Evolutionary conservation across 2,888 invertebrate species (phyloP).

Genomic region (Galeopsomyia nigrocyanea): DNA sequence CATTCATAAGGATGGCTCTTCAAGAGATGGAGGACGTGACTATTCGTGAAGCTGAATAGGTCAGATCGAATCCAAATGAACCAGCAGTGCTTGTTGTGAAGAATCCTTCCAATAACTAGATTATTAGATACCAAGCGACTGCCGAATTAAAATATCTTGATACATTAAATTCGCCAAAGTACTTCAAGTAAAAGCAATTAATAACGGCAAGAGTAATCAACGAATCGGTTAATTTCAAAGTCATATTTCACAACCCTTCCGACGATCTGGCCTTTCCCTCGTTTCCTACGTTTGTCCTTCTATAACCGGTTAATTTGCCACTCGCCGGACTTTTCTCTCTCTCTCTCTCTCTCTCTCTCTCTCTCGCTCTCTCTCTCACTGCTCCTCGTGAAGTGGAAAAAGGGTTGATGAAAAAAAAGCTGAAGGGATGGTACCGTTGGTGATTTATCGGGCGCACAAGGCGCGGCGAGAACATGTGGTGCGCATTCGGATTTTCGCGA

Average conservation of each 20-base stretch:
- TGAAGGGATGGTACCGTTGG: conserved; percentile 51
- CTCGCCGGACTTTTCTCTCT: background rate
- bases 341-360: conserved; percentile 30
- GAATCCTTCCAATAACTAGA: too few relatives aligned
- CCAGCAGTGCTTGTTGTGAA: too few relatives aligned
- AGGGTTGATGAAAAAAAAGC: conserved; percentile 52
- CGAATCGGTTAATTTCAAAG: conserved; percentile 66
- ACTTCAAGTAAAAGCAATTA: conserved; percentile 28
- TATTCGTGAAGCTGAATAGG: too few relatives aligned
- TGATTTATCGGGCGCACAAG: conserved; percentile 57
- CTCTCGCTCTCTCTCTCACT: conserved; percentile 32
- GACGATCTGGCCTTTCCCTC: conserved; percentile 24
- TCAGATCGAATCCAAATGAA: too few relatives aligned
- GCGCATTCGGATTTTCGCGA: conserved; percentile 56
- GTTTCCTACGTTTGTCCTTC: too few relatives aligned
- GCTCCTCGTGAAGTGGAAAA: conserved; percentile 35
- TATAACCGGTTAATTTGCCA: too few relatives aligned
- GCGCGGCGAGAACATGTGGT: conserved; percentile 58
- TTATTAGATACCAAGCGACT: too few relatives aligned
- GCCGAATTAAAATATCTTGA: too few relatives aligned
- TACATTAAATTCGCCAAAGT: too few relatives aligned
- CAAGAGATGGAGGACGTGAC: too few relatives aligned
- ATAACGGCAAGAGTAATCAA: conserved; percentile 63
- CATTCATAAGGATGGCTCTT: too few relatives aligned
- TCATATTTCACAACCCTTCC: conserved; percentile 57